Base-by-base conservation (phyloP, 1,140 invertebrate genomes). In the Drosophila malerkotliana region DNA sequence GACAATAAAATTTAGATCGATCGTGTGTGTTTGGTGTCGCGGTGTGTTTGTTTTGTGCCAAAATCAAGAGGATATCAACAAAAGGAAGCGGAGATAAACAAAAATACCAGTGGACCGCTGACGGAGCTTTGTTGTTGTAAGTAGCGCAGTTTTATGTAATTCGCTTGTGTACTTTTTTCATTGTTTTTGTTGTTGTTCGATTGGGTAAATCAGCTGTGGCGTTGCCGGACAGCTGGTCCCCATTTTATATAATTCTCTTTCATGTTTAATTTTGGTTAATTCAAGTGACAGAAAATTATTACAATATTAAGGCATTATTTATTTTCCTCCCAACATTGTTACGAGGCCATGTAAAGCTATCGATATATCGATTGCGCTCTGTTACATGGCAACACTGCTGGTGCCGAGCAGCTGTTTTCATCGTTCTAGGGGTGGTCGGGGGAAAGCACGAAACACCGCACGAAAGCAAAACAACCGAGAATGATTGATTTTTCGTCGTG, bases 401-500 rank as follows among this genome's bases (percentile, higher is more conserved):
- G 14, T 37, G 12, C 54, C 57, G 18, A 85, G 78, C 82, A 85
- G 82, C 82, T 85, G 77, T 64, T 47, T 21, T 8, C 18, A 47
- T 21, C 18, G 15, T 15, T 18, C 15, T 24, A 4, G 18, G 8
- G 45, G 30, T 63, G 49, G 37, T 24, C 8, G n/a, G 57, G 30
- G 47, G 60, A 82, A 74, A 81, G 68, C 75, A 81, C 79, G 78
- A 77, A 82, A 77, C 62, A 74, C 63, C 73, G 73, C 66, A 82
- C 60, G 66, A 83, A 83, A 83, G 78, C 69, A 83, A 82, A 83
- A 83, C 79, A 83, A 76, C 49, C 52, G 79, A 83, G 75, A 81
- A 83, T 82, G 80, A 84, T 84, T 84, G 80, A 84, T 84, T 84
- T 84, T 84, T 84, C 67, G 69, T 80, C 79, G 74, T 80, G 72